Evolutionary conservation across 2,888 invertebrate species (phyloP).

Genomic region (Lamellibrachia columna): DNA sequence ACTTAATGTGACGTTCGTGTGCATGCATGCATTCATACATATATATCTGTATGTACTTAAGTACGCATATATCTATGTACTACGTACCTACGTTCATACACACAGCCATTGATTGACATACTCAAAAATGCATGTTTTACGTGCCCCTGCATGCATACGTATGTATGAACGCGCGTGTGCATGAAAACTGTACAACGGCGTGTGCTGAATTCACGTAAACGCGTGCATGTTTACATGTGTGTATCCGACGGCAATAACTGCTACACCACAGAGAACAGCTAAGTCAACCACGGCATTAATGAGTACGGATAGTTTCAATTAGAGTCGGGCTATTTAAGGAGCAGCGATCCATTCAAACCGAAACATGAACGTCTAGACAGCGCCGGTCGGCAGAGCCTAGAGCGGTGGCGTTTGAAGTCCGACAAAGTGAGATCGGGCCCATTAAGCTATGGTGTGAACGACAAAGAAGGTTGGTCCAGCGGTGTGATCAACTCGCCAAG

Average conservation of each 20-base stretch:
- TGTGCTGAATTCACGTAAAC: not conserved
- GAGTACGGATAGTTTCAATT: constrained; percentile 11
- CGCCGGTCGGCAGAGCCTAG: not conserved
- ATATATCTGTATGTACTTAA: constrained; percentile 19
- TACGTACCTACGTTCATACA: too few relatives aligned
- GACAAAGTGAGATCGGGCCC: not conserved
- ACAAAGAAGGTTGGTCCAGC: not conserved
- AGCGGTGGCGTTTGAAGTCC: constrained; percentile 12
- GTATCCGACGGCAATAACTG: not conserved
- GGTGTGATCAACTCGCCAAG: not conserved
- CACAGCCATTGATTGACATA: too few relatives aligned
- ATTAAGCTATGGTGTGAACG: not conserved
- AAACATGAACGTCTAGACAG: not conserved
- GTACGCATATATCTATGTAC: not conserved
- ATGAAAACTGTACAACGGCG: not conserved
- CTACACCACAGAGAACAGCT: not conserved
- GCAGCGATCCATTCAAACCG: not conserved
- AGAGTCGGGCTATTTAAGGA: not conserved
- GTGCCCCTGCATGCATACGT: too few relatives aligned
- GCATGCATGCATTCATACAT: not conserved
- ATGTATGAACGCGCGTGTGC: not conserved
- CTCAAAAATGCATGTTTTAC: too few relatives aligned
- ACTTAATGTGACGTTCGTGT: not conserved
- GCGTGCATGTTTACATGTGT: not conserved
- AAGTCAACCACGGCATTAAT: not conserved